Conservation (phyloP, 2,888 invertebrate genomes). For the Smittia aterrima region DNA sequence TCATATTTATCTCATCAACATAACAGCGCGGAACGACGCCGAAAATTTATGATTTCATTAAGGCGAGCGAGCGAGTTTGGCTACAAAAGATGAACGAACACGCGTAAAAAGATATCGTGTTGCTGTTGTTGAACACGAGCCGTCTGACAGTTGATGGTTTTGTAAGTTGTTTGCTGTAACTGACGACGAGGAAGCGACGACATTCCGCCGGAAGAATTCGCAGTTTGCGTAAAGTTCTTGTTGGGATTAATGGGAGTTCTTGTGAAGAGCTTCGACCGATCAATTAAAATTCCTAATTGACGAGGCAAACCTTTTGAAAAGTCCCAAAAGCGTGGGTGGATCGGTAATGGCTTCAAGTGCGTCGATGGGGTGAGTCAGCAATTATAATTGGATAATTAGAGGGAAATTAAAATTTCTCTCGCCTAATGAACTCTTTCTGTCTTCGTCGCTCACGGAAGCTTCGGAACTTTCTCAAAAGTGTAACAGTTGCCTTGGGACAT, state of each 20-base stretch:
- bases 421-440: neutral
- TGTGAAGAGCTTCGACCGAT: neutral
- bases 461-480: neutral
- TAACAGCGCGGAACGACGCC: neutral
- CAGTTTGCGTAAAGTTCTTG: neutral
- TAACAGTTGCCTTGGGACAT: neutral
- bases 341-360: conserved; percentile 11
- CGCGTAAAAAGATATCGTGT: neutral
- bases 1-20: conserved; percentile 34
- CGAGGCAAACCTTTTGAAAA: too few relatives aligned
- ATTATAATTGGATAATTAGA: conserved; percentile 38
- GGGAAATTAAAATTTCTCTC: conserved; percentile 14
- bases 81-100: neutral
- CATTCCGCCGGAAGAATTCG: neutral
- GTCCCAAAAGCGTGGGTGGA: neutral
- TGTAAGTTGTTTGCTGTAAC: too few relatives aligned
- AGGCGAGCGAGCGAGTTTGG: neutral
- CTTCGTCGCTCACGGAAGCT: neutral
- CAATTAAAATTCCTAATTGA: too few relatives aligned
- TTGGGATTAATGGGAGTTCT: neutral
- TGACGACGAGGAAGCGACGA: neutral
- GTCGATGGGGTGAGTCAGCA: neutral
- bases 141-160: neutral
- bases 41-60: conserved; percentile 34
- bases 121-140: too few relatives aligned